Evolutionary conservation across 2,797 vertebrate genomes (phyloP).

Genomic region (Sebastes itinus): DNA sequence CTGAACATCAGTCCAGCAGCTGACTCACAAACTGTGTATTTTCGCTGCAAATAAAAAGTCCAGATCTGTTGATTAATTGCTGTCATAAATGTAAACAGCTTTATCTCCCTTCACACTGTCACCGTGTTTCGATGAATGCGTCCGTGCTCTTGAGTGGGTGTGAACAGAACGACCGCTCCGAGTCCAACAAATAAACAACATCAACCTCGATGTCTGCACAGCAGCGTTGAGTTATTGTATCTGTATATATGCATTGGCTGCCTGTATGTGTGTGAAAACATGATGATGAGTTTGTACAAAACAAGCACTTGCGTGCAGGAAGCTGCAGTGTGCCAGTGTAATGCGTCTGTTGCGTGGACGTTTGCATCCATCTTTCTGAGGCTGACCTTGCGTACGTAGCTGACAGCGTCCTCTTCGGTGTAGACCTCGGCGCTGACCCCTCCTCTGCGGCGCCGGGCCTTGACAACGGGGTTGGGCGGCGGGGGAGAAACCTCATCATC

Average conservation of each 20-base stretch:
- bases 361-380: neutral
- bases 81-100: neutral
- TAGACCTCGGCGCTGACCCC: constrained; percentile 98
- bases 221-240: neutral
- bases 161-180: neutral
- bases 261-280: neutral
- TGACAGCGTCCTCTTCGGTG: constrained; percentile 97
- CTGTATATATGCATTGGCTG: neutral
- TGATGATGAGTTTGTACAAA: neutral
- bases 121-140: neutral
- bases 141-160: neutral
- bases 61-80: constrained; percentile 3
- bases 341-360: neutral
- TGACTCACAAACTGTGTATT: constrained; percentile 25
- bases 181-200: constrained; percentile 6
- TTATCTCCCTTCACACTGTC: neutral
- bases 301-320: neutral
- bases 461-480: constrained; percentile 93
- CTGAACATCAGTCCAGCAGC: neutral
- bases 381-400: constrained; percentile 95
- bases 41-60: neutral
- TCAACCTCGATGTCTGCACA: neutral
- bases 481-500: constrained; percentile 95
- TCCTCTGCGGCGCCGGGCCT: constrained; percentile 90
- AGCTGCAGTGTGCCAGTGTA: neutral